Base-by-base conservation (phyloP, 2,797 vertebrate species). In the Salarias fasciatus region DNA sequence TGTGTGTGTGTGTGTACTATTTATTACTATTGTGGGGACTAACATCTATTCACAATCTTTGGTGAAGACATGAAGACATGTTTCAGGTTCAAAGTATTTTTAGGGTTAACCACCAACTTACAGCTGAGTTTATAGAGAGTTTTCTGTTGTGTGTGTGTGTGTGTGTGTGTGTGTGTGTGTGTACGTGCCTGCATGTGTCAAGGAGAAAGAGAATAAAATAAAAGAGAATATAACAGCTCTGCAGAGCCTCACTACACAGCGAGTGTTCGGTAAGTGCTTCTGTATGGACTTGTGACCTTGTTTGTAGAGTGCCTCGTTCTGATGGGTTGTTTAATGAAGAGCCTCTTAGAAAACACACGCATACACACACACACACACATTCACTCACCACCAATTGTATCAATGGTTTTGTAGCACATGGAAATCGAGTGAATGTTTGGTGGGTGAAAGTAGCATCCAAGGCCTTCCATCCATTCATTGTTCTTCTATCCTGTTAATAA, bases 211-310 rank as follows among this genome's bases (percentile, higher is more conserved):
- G 18, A 24, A 24, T 24, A 82, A 88, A 24, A 24, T 24, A 82
- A 88, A 89, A 80, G 86, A 82, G 77, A 81, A 64, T 74, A 69
- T 73, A 85, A 86, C 72, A 83, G 72, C 73, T 49, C 63, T 79
- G 64, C 72, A 77, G 62, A 69, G 79, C 80, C 63, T 78, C 82
- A 60, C 79, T 70, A 58, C 69, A 63, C 62, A n/a, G 28, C 51
- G 74, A 82, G 84, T 75, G 74, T 79, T 54, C 24, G 80, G 63
- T 79, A 82, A 91, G 86, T 75, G 88, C 79, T 66, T 77, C 77
- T 86, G 79, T 66, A 61, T 77, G 71, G 85, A 86, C 72, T 83
- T 53, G 75, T 80, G 86, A 82, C 90, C 88, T 90, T 83, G 88
- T 86, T 83, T 87, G 77, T 77, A 91, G 88, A 66, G 77, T 37